A percentile compares a stretch with the other conserved stretches of the same genome.
Evolutionary conservation across 2,888 invertebrate species (phyloP).

Genomic region (Subacronicta megacephala): DNA sequence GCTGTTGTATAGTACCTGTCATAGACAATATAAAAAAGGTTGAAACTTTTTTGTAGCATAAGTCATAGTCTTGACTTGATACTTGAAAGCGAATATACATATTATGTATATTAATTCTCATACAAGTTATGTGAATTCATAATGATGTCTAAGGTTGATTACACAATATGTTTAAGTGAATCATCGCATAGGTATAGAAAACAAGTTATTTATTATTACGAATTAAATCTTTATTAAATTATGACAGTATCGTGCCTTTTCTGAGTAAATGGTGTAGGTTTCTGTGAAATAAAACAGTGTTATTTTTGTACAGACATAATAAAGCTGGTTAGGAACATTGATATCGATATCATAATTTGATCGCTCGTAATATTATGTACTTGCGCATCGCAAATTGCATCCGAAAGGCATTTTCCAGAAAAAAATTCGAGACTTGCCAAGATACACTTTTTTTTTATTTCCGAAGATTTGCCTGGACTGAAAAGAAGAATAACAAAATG

Average conservation of each 20-base stretch:
- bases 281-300: conserved; percentile 27
- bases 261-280: conserved; percentile 28
- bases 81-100: conserved; percentile 1
- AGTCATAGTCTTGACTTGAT: neutral
- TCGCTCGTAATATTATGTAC: too few species aligned
- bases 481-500: too few species aligned
- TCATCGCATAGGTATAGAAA: conserved; percentile 2
- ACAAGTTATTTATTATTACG: neutral
- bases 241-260: conserved; percentile 15
- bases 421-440: too few species aligned
- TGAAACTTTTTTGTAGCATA: conserved; percentile 8
- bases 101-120: conserved; percentile 4
- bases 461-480: too few species aligned
- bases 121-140: conserved; percentile 6
- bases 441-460: too few species aligned
- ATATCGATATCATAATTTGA: too few species aligned
- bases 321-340: too few species aligned
- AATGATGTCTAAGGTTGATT: conserved; percentile 1
- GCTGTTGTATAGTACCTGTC: neutral
- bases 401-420: too few species aligned
- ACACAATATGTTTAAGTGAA: conserved; percentile 10
- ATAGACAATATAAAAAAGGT: neutral
- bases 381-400: too few species aligned
- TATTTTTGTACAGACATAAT: too few species aligned
- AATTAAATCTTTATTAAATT: conserved; percentile 10